Percentiles rank a stretch among this genome's conserved stretches.
phyloP scores from a whole-genome alignment of 2,113 vertebrate genomes.

The Poecilia latipinna region DNA sequence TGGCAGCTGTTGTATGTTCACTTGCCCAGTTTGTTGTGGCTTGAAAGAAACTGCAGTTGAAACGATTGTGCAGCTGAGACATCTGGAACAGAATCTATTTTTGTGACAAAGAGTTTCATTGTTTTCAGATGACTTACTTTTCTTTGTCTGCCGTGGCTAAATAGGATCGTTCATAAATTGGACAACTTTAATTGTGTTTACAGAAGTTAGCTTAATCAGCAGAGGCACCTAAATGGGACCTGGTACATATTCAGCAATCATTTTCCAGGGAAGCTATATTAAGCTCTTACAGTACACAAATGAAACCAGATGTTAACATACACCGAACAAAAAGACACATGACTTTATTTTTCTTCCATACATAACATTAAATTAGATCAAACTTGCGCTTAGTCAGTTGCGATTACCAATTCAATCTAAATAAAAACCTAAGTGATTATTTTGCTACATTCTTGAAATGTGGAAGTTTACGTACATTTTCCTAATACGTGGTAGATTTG shows the following conservation, averaged over 20 bases:
- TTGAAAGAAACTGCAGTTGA: constrained; percentile 18
- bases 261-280: background rate
- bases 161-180: constrained; percentile 55
- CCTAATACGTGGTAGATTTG: too few relatives aligned
- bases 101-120: constrained; percentile 26
- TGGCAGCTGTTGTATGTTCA: constrained; percentile 12
- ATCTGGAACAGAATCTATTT: constrained; percentile 29
- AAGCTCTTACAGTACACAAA: too few relatives aligned
- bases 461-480: too few relatives aligned
- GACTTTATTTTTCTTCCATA: too few relatives aligned
- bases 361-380: too few relatives aligned
- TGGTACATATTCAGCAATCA: background rate
- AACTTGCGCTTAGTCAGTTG: too few relatives aligned
- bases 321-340: too few relatives aligned
- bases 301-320: too few relatives aligned
- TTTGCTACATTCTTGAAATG: too few relatives aligned
- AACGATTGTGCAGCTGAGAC: background rate
- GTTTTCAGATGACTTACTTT: constrained; percentile 31
- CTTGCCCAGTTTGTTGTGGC: background rate
- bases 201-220: background rate
- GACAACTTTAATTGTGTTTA: background rate
- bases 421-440: too few relatives aligned
- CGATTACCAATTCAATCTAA: too few relatives aligned
- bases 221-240: background rate
- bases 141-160: constrained; percentile 40